Base-by-base conservation (phyloP, 1,140 invertebrate species). In the Schlechtendalia chinensis region DNA sequence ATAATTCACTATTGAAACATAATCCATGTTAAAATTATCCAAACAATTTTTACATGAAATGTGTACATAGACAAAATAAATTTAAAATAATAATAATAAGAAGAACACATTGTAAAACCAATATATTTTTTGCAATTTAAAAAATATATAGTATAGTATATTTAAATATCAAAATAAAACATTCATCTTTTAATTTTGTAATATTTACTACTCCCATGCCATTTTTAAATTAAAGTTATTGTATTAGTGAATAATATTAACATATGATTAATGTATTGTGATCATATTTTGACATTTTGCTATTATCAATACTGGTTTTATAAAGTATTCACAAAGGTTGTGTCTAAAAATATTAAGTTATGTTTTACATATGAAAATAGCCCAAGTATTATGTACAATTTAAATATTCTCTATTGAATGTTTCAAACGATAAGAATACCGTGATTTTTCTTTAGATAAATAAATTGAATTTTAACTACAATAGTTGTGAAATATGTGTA, bases 311-410 rank as follows among this genome's bases (percentile, higher is more conserved):
- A 27, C n/a, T 69, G 45, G 16, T 45, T 50, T 47, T 27, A 69
- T 69, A 50, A 50, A 50, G 27, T 69, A 69, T 50, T 4, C 22
- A 50, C 47, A 8, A 27, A 50, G 63, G 39, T 69, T 29, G 27
- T 63, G 11, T 14, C n/a, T 69, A 50, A 24, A 50, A 69, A 69
- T 69, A 69, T 16, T 45, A 65, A 65, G 27, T 65, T n/a, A 22
- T 69, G n/a, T 27, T 69, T 69, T 69, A 24, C 45, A 69, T 69
- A 8, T 50, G 45, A 69, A 50, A 27, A 50, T 10, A 69, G 1
- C 50, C 22, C 0, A 0, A 69, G 22, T 50, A 69, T 69, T 69
- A 2, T 50, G 8, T 19, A 69, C 5, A 54, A 53, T 53, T 6
- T 45, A 45, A 45, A 1, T 16, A 69, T 24, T 14, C 16, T 50